A percentile compares a stretch with the other conserved stretches of the same genome.
Evolutionary conservation across 2,113 vertebrate species (phyloP).

Genomic region (Turdus rufiventris): DNA sequence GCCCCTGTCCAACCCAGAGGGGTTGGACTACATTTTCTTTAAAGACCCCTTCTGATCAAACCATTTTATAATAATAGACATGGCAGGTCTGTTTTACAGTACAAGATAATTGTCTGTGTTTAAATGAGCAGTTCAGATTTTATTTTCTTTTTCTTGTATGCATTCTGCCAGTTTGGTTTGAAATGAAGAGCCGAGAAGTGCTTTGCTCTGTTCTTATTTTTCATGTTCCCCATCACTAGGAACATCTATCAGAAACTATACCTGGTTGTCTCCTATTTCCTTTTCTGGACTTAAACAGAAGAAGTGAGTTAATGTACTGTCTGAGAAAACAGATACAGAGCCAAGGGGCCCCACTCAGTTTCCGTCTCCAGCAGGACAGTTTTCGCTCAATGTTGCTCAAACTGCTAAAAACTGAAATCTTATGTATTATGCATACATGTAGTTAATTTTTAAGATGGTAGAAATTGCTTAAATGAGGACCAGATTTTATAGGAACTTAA

Average conservation of each 20-base stretch:
- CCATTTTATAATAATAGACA: background rate
- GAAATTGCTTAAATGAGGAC: background rate
- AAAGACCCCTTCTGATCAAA: background rate
- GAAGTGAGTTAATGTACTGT: background rate
- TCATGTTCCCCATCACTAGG: background rate
- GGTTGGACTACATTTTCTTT: background rate
- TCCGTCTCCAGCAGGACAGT: background rate
- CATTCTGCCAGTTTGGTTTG: background rate
- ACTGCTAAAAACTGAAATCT: background rate
- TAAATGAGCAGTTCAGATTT: background rate
- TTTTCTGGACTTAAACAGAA: background rate
- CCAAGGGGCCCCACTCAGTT: background rate
- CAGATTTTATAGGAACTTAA: background rate
- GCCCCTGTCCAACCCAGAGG: background rate
- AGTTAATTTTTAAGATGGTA: slow-evolving; percentile 2
- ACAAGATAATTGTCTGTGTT: background rate
- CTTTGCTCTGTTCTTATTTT: background rate
- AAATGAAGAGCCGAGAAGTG: background rate
- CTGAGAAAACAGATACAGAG: background rate
- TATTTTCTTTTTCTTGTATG: background rate
- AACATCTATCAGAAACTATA: background rate
- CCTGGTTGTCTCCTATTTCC: background rate
- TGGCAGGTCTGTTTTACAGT: background rate
- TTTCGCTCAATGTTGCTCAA: background rate
- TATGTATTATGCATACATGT: background rate